These are phyloP conservation scores for Listrodromus nycthemerus DNA, from an alignment of 2,888 invertebrate genomes.

Conservation along the genomic window DNA sequence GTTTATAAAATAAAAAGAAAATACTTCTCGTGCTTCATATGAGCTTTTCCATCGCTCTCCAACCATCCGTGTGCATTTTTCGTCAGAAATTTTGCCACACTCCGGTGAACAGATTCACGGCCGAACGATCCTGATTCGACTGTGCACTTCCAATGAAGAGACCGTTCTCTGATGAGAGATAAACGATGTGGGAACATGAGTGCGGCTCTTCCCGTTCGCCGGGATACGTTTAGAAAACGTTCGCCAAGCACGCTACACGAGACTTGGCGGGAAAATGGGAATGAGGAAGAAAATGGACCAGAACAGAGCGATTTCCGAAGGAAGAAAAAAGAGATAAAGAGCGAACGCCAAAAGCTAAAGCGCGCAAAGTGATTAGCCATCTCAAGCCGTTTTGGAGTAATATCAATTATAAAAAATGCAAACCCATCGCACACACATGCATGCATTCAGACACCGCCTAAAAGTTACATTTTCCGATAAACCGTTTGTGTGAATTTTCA, in stretches of 20 bases:
- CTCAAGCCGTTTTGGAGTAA: not conserved
- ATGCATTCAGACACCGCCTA: too few relatives aligned
- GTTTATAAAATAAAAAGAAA: conserved; percentile 44
- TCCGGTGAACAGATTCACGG: conserved; percentile 68
- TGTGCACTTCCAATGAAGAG: conserved; percentile 58
- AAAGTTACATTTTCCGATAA: too few relatives aligned
- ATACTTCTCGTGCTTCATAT: conserved; percentile 36
- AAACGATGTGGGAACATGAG: conserved; percentile 49
- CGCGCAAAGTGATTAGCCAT: not conserved
- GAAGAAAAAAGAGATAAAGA: not conserved
- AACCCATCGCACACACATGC: too few relatives aligned
- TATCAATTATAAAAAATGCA: too few relatives aligned
- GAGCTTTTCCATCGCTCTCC: conserved; percentile 22
- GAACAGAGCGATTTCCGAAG: conserved; percentile 18
- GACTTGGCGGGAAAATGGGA: conserved; percentile 36
- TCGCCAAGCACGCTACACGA: conserved; percentile 15
- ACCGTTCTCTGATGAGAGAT: conserved; percentile 44
- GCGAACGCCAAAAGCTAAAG: not conserved
- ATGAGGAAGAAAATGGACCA: conserved; percentile 55
- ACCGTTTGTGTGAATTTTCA: not conserved
- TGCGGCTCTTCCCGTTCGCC: not conserved
- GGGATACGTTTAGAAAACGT: conserved; percentile 13
- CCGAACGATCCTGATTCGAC: conserved; percentile 64
- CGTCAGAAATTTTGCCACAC: conserved; percentile 67
- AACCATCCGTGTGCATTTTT: conserved; percentile 40